Percentiles rank a stretch among this genome's conserved stretches.
Evolutionary conservation across 2,888 invertebrate genomes (phyloP).

Genomic region (Pecten maximus): DNA sequence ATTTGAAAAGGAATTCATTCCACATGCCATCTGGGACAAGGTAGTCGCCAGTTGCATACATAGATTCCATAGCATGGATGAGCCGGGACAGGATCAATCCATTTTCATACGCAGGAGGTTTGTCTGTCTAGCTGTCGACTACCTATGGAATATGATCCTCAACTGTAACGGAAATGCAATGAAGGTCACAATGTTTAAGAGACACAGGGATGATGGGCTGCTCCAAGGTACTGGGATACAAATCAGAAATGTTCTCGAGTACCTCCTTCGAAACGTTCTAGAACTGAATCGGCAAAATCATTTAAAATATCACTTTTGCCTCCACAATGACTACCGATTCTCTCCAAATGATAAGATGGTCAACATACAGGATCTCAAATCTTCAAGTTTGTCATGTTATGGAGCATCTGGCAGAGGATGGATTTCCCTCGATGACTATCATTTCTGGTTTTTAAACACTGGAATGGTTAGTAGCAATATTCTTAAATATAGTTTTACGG

Average conservation of each 20-base stretch:
- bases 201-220: neutral
- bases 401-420: neutral
- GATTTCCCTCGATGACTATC: neutral
- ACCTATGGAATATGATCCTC: neutral
- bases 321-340: neutral
- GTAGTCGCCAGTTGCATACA: neutral
- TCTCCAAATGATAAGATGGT: neutral
- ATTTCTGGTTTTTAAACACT: neutral
- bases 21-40: neutral
- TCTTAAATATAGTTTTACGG: neutral
- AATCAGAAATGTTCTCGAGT: neutral
- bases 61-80: neutral
- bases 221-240: neutral
- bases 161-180: neutral
- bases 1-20: neutral
- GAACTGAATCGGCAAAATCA: neutral
- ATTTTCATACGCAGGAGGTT: neutral
- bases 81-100: neutral
- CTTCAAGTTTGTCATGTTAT: neutral
- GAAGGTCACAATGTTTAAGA: neutral
- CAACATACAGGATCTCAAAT: neutral
- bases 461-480: neutral
- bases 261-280: neutral
- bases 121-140: neutral
- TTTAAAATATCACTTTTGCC: neutral